These are phyloP conservation scores for Acromyrmex echinatior DNA, from an alignment of 1,140 invertebrate genomes.

Conservation along the genomic window DNA sequence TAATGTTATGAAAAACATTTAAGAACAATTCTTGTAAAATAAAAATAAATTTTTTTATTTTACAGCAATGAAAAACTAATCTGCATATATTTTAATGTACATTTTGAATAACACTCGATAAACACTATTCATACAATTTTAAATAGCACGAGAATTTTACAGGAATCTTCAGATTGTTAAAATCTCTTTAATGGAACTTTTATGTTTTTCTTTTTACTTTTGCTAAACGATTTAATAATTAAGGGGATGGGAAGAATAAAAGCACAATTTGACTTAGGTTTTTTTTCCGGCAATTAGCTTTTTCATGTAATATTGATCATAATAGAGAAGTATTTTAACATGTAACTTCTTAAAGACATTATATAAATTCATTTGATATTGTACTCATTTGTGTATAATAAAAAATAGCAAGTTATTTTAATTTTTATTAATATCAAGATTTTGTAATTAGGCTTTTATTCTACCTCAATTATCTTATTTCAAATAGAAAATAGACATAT, in stretches of 20 bases:
- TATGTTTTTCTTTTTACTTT: not conserved
- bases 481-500: not conserved
- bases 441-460: too few species aligned
- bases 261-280: too few species aligned
- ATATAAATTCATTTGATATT: too few species aligned
- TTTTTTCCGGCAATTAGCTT: too few species aligned
- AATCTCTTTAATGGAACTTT: not conserved
- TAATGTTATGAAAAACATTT: not conserved
- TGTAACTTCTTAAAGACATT: too few species aligned
- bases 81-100: not conserved
- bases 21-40: not conserved
- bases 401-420: too few species aligned
- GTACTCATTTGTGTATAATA: too few species aligned
- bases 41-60: not conserved
- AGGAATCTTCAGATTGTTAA: not conserved
- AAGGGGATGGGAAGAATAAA: too few species aligned
- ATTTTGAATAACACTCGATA: not conserved
- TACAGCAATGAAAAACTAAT: not conserved
- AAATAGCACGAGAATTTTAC: not conserved
- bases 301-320: too few species aligned
- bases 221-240: not conserved
- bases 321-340: too few species aligned
- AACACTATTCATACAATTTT: not conserved
- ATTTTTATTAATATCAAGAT: too few species aligned
- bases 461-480: not conserved